Base-by-base conservation (phyloP, 2,888 invertebrate genomes). In the Drosophila maculinotata region DNA sequence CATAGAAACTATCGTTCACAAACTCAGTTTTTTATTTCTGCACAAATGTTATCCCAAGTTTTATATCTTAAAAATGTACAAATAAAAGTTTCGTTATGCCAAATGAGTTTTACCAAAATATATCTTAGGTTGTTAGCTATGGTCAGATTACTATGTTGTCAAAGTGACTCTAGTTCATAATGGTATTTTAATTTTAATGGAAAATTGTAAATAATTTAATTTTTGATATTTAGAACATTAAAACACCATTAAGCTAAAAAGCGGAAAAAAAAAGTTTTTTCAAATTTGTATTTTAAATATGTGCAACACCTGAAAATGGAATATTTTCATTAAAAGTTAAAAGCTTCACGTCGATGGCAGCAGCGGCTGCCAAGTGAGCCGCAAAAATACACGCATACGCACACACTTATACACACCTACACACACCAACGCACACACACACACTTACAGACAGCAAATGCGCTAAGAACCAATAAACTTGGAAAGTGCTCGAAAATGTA, bases 261-360 rank as follows among this genome's bases (percentile, higher is more conserved):
- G 28, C 2, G 20, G 20, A 2, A 36, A 35, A 23, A 48, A 76
- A 76, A 67, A 57, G 69, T 76, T 63, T 62, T 41, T 14, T 14
- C 35, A 63, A 52, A 35, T 44, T 31, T 49, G 15, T 71, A 68
- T 85, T 60, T 75, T 86, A 69, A 78, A 84, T 83, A 73, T 87
- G 72, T 70, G 72, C 69, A 76, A 83, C 87, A 87, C 73, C 87
- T 83, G 79, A 72, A 75, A 79, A 73, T 74, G 82, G 83, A 85
- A 87, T 88, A 84, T 87, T 81, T 84, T 84, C 87, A 87, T 84
- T 84, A 88, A 85, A 84, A 88, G 88, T 88, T 80, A 66, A 72
- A 83, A 84, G 83, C 73, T 70, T 76, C 36, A 38, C 58, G 54
- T 63, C 75, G 49, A 44, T 44, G 52, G 58, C 68, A 44, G 63